phyloP scores from a whole-genome alignment of 2,113 vertebrate species.

The Leucoraja erinaceus region DNA sequence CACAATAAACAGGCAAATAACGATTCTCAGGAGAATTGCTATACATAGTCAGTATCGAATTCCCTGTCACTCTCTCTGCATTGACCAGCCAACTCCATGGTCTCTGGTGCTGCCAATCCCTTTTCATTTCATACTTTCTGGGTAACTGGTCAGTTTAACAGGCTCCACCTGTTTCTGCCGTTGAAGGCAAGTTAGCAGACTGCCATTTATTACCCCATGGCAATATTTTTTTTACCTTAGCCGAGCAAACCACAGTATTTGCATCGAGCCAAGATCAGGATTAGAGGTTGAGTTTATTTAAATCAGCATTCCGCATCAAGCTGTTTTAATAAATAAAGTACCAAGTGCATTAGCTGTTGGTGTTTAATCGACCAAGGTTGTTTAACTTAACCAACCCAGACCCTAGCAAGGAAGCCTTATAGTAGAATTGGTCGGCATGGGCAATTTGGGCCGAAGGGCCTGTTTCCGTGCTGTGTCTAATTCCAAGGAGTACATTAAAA shows the following conservation, averaged over 20 bases:
- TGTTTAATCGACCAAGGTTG: not conserved
- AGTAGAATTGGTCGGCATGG: no score
- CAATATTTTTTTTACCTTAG: not conserved
- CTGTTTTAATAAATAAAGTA: not conserved
- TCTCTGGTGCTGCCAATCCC: not conserved
- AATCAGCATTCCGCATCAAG: not conserved
- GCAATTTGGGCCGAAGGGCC: no score
- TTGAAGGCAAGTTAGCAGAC: not conserved
- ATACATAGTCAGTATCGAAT: not conserved
- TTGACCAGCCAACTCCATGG: not conserved
- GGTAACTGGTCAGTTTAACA: not conserved
- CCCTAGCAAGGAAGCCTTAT: not conserved
- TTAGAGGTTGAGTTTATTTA: not conserved
- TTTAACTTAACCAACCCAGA: not conserved
- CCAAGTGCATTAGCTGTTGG: not conserved
- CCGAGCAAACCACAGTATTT: not conserved
- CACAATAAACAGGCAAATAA: constrained; percentile 34
- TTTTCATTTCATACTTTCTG: not conserved
- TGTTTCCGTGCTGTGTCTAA: not conserved
- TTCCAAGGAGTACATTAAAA: not conserved
- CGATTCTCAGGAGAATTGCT: not conserved
- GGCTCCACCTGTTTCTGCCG: not conserved
- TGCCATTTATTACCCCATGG: not conserved
- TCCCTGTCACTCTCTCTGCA: not conserved
- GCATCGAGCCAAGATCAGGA: not conserved